Evolutionary conservation across 2,888 invertebrate species (phyloP).

Genomic region (Eumacrocentrus americanus): DNA sequence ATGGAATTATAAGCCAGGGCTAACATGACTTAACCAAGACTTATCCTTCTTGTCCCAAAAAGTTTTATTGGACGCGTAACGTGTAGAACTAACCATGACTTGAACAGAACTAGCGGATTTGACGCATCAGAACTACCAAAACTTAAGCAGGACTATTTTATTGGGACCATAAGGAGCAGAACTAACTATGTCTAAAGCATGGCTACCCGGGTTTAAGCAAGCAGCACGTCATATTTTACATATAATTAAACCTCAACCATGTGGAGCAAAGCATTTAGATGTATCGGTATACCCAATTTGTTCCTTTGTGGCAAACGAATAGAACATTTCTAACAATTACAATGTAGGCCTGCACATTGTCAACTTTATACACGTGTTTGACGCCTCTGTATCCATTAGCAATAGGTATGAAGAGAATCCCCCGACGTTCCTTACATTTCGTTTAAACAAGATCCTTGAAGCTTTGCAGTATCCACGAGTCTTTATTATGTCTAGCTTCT

Average conservation of each 20-base stretch:
- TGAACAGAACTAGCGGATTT: too few relatives aligned
- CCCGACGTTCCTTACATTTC: slow-evolving; percentile 83
- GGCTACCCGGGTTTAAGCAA: too few relatives aligned
- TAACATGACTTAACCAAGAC: too few relatives aligned
- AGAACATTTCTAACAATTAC: slow-evolving; percentile 85
- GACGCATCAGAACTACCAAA: too few relatives aligned
- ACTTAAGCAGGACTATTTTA: too few relatives aligned
- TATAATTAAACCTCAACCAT: slow-evolving; percentile 60
- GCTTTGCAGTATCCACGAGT: slow-evolving; percentile 70
- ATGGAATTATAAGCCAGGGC: too few relatives aligned
- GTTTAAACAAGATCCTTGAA: slow-evolving; percentile 85
- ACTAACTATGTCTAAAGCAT: too few relatives aligned
- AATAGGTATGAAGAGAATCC: slow-evolving; percentile 88
- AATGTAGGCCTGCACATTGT: slow-evolving; percentile 79
- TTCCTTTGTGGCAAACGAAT: slow-evolving; percentile 71
- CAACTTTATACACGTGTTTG: slow-evolving; percentile 85
- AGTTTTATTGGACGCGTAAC: too few relatives aligned
- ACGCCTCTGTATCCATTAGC: slow-evolving; percentile 84
- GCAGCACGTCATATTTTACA: too few relatives aligned
- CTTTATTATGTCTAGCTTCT: slow-evolving; percentile 67
- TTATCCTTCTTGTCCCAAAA: too few relatives aligned
- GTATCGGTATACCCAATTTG: slow-evolving; percentile 72
- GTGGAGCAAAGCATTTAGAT: slow-evolving; percentile 69
- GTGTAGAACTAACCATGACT: too few relatives aligned
- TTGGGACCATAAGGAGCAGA: too few relatives aligned